Evolutionary conservation across 2,797 vertebrate species (phyloP).

Genomic region (Pygocentrus nattereri): DNA sequence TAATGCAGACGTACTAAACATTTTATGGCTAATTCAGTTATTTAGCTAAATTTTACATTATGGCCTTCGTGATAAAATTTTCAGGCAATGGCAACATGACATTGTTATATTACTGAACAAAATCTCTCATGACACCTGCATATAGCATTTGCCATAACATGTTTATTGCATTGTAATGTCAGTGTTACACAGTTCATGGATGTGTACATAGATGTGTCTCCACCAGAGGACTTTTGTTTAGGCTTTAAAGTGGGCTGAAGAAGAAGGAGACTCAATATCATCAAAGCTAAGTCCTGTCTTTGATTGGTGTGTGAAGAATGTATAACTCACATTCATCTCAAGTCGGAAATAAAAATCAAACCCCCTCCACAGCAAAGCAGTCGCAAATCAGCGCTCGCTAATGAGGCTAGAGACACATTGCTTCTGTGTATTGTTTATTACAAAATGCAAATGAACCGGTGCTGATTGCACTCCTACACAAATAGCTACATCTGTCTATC

Average conservation of each 20-base stretch:
- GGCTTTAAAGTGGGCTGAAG: conserved; percentile 12
- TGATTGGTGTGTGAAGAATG: conserved; percentile 40
- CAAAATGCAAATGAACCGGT: conserved; percentile 56
- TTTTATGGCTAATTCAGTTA: too few relatives aligned
- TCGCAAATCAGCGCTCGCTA: conserved; percentile 50
- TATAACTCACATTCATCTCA: conserved; percentile 29
- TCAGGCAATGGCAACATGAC: too few relatives aligned
- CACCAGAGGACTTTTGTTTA: conserved; percentile 2
- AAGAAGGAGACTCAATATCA: conserved; percentile 22
- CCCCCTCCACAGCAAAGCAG: conserved; percentile 45
- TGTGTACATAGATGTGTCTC: background rate
- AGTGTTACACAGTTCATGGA: too few relatives aligned
- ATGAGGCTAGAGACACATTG: conserved; percentile 56
- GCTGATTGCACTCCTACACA: conserved; percentile 57
- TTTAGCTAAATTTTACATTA: too few relatives aligned
- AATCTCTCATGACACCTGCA: too few relatives aligned
- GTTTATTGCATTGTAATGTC: background rate
- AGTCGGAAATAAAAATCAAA: conserved; percentile 50
- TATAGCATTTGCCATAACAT: too few relatives aligned
- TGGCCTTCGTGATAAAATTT: too few relatives aligned
- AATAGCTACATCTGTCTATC: conserved; percentile 55
- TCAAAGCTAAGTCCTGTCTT: conserved; percentile 39
- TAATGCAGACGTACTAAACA: too few relatives aligned
- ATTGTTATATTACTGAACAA: too few relatives aligned
- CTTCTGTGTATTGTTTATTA: conserved; percentile 60